Base-by-base conservation (phyloP, 2,113 vertebrate species). In the Tragelaphus imberbis region DNA sequence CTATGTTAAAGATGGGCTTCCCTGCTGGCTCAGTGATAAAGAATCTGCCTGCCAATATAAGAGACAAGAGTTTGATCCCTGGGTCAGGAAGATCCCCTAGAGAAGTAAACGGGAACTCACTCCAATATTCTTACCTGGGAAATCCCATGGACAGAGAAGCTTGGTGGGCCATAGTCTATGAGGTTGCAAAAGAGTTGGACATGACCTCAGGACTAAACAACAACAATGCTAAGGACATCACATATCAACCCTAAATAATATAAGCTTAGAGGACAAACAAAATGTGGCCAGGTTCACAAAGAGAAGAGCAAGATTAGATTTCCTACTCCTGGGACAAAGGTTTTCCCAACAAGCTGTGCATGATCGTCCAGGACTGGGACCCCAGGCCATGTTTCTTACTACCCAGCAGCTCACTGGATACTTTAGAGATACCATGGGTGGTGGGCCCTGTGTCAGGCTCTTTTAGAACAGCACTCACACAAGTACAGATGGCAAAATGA, bases 191-290 rank as follows among this genome's bases (percentile, higher is more conserved):
- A 44, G 71, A 77, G 23, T 27, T 44, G 71, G 40, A 77, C 23
- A 44, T 27, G 40, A 7, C 12, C 25, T 44, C 36, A 27, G 12
- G 23, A 27, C 40, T 77, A 14, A 27, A 40, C 3, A 77, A 77
- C 40, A 77, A 44, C 23, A 77, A 77, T 7, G 58, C 71, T 56
- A 80, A 87, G 1, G 25, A 25, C 44, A n/a, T 53, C 33, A 79
- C 8, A 14, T 27, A 80, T 17, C 27, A 63, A 68, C 28, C 36
- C 79, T 28, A 77, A 63, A 23, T 90, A 87, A 82, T 2, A 44
- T 71, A 87, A 77, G 4, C 12, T 91, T 27, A 68, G 49, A 91
- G 59, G 84, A 49, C 36, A 93, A 86, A 88, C 49, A 44, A 90
- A 95, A 89, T 1, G 1, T 36, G 5, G 8, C 23, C 27, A 84